Evolutionary conservation across 2,888 invertebrate genomes (phyloP).

Genomic region (Julus scandinavius): DNA sequence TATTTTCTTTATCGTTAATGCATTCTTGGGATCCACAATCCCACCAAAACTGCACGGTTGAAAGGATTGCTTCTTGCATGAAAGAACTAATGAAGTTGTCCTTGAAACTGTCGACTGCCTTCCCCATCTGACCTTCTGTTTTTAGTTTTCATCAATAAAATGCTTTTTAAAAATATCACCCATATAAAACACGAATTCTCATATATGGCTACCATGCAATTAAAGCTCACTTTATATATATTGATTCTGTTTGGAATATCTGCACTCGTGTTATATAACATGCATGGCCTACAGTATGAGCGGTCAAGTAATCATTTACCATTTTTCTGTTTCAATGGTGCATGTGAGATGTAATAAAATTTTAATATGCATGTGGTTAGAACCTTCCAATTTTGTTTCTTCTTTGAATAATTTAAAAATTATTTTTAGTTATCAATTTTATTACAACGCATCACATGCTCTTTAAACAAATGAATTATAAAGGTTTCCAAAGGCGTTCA

Average conservation of each 20-base stretch:
- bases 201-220: neutral
- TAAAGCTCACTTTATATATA: no score
- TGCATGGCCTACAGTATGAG: neutral
- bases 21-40: neutral
- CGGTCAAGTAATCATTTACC: neutral
- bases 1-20: neutral
- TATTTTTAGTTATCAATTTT: neutral
- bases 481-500: neutral
- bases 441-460: neutral
- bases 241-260: no score
- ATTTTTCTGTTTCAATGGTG: neutral
- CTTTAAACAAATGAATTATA: neutral
- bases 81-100: constrained; percentile 7
- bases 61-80: neutral
- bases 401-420: neutral
- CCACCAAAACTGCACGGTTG: constrained; percentile 6
- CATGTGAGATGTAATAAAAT: neutral
- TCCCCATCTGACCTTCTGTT: neutral
- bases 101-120: neutral
- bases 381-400: neutral
- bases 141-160: neutral
- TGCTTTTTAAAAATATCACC: neutral
- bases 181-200: neutral
- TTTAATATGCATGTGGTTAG: neutral
- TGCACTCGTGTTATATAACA: no score